These are phyloP conservation scores for Cassiopea andromeda DNA, from an alignment of 30 jellyfish, hydroid and myxozoan genomes.

Conservation along the genomic window DNA sequence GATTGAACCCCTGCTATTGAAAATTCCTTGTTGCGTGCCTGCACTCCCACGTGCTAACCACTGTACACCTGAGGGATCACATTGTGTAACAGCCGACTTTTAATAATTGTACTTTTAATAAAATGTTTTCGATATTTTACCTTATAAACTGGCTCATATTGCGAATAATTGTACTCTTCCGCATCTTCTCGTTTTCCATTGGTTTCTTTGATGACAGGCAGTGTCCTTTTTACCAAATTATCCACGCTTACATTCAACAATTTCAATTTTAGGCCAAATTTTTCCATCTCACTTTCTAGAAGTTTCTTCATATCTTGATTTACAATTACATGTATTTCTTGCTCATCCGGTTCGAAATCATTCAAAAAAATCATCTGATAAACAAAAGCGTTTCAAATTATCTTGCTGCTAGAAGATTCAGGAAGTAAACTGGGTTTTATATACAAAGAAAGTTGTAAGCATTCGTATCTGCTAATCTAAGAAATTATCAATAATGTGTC, in stretches of 20 bases:
- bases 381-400: neutral
- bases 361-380: slow-evolving; percentile 8
- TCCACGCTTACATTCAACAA: neutral
- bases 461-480: no score
- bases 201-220: neutral
- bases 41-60: no score
- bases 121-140: neutral
- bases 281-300: neutral
- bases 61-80: no score
- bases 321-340: neutral
- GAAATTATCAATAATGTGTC: no score
- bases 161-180: slow-evolving; percentile 2
- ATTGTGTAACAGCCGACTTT: no score
- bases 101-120: no score
- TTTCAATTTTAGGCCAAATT: neutral
- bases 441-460: no score
- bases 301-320: neutral
- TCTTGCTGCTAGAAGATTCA: neutral
- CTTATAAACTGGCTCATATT: slow-evolving; percentile 26
- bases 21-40: no score
- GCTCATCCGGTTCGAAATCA: neutral
- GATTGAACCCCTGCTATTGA: no score
- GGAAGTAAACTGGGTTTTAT: no score
- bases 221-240: neutral
- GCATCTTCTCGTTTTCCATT: neutral